Percentiles rank a stretch among this genome's conserved stretches.
Evolutionary conservation across 2,113 vertebrate genomes (phyloP).

Genomic region (Sinocyclocheilus grahami): DNA sequence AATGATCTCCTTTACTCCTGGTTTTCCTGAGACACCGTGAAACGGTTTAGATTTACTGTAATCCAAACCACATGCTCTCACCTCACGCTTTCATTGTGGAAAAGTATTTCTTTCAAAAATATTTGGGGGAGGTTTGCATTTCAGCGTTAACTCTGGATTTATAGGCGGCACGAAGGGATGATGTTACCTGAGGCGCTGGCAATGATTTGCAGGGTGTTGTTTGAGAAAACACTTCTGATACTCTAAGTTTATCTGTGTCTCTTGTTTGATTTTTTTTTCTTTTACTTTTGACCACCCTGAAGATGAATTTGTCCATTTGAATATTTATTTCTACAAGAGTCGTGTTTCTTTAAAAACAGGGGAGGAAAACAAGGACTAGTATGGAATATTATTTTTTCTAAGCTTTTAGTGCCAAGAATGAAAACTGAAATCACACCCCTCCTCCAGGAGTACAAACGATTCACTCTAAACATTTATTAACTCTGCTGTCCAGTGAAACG

Average conservation of each 20-base stretch:
- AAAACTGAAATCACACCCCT: background rate
- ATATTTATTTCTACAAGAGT: slow-evolving; percentile 14
- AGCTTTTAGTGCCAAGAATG: slow-evolving; percentile 19
- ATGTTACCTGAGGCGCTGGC: slow-evolving; percentile 18
- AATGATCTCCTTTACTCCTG: slow-evolving; percentile 16
- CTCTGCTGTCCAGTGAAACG: background rate
- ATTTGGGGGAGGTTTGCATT: slow-evolving; percentile 50
- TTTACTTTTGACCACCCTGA: slow-evolving; percentile 44
- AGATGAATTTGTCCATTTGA: background rate
- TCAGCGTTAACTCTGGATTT: slow-evolving; percentile 51
- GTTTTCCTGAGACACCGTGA: slow-evolving; percentile 36
- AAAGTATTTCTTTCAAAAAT: slow-evolving; percentile 60
- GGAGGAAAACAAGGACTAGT: background rate
- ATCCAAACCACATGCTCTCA: slow-evolving; percentile 61
- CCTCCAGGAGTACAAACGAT: background rate
- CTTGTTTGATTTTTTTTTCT: background rate
- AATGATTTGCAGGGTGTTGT: slow-evolving; percentile 21
- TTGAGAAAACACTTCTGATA: slow-evolving; percentile 30
- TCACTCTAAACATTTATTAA: background rate
- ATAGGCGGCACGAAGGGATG: slow-evolving; percentile 13
- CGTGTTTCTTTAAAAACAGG: slow-evolving; percentile 4
- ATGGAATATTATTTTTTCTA: background rate
- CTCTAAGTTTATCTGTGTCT: background rate
- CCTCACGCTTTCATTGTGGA: slow-evolving; percentile 48
- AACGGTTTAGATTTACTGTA: slow-evolving; percentile 48